Evolutionary conservation across 2,797 vertebrate genomes (phyloP).

Genomic region (Zenarchopterus dispar): DNA sequence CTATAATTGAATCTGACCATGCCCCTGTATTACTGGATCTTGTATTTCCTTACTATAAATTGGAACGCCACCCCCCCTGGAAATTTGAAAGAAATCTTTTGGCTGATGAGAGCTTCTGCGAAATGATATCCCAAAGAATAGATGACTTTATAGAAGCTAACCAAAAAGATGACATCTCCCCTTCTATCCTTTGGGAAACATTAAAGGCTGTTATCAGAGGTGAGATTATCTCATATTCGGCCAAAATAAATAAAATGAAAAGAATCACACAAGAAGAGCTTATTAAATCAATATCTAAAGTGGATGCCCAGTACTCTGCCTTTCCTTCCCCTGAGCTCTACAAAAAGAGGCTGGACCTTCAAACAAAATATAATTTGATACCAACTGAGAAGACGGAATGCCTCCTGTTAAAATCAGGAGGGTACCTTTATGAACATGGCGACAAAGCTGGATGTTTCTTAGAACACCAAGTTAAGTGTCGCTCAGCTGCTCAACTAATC

Average conservation of each 20-base stretch:
- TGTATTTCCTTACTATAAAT: neutral
- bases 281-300: neutral
- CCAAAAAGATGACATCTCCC: neutral
- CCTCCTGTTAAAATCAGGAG: neutral
- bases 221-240: neutral
- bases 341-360: constrained; percentile 8
- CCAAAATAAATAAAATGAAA: neutral
- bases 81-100: neutral
- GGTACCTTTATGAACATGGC: neutral
- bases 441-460: neutral
- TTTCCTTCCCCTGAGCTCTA: neutral
- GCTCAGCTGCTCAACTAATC: neutral
- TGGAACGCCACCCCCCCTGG: neutral
- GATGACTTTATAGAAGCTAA: constrained; percentile 3
- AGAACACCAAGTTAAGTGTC: neutral
- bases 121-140: constrained; percentile 3
- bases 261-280: neutral
- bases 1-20: constrained; percentile 6
- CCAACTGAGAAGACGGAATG: neutral
- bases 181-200: neutral
- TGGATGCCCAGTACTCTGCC: neutral
- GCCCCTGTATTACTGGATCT: neutral
- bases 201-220: neutral
- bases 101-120: neutral
- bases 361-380: neutral